Percentiles rank a stretch among this genome's conserved stretches.
phyloP scores from a whole-genome alignment of 2,113 vertebrate species.

The Salvelinus fontinalis region DNA sequence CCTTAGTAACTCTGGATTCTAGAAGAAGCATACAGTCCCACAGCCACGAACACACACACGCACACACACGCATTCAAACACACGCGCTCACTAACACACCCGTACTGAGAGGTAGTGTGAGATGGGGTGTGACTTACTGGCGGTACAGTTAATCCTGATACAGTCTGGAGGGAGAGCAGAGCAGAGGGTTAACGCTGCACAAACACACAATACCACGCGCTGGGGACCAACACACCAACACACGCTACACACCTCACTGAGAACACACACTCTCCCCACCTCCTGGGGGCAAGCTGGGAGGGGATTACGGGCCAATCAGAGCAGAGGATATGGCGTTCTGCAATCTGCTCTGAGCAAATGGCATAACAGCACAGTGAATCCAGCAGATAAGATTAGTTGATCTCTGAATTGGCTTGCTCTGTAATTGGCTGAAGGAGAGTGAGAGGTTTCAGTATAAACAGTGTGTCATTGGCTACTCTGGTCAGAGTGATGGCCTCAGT shows the following conservation, averaged over 20 bases:
- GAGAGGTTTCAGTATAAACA: slow-evolving; percentile 37
- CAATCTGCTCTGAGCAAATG: not conserved
- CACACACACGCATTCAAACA: slow-evolving; percentile 17
- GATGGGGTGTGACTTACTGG: slow-evolving; percentile 96
- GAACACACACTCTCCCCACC: slow-evolving; percentile 43
- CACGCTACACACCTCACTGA: slow-evolving; percentile 61
- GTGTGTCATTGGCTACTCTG: slow-evolving; percentile 54
- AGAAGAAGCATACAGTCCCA: slow-evolving; percentile 51
- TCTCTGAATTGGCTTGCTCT: not conserved
- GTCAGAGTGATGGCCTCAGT: slow-evolving; percentile 61
- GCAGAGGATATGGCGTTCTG: not conserved
- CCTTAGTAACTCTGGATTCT: slow-evolving; percentile 61
- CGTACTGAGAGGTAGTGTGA: slow-evolving; percentile 53
- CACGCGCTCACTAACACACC: slow-evolving; percentile 42
- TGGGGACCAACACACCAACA: slow-evolving; percentile 98
- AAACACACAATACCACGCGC: slow-evolving; percentile 94
- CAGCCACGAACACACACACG: slow-evolving; percentile 21
- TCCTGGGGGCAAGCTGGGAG: slow-evolving; percentile 13
- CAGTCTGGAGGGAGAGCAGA: slow-evolving; percentile 99
- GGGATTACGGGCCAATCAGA: not conserved
- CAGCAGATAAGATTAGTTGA: not conserved
- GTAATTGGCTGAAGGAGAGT: slow-evolving; percentile 28
- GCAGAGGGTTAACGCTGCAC: slow-evolving; percentile 99
- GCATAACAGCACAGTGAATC: not conserved
- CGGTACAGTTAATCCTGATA: slow-evolving; percentile 99